These are phyloP conservation scores for Apeira syringaria DNA, from an alignment of 2,888 invertebrate species.

Conservation along the genomic window DNA sequence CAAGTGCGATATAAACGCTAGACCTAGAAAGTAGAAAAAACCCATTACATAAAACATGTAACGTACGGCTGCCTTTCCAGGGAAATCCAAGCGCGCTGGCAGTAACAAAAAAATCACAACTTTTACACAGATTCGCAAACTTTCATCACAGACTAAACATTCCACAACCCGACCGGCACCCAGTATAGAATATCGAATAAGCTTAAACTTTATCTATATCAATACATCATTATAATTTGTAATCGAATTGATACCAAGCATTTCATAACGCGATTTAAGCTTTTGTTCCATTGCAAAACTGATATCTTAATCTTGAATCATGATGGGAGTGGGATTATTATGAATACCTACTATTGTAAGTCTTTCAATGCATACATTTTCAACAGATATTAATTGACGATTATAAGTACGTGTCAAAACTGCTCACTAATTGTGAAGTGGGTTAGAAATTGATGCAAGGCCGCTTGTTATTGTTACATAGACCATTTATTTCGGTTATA, in stretches of 20 bases:
- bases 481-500: conserved; percentile 1
- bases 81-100: too few species aligned
- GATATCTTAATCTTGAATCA: conserved; percentile 14
- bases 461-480: conserved; percentile 9
- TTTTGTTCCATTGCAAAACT: conserved; percentile 6
- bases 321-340: background rate
- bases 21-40: too few species aligned
- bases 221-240: conserved; percentile 1
- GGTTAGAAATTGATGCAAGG: conserved; percentile 22
- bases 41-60: too few species aligned
- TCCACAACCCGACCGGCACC: background rate
- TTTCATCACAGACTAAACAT: too few species aligned
- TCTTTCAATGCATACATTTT: too few species aligned
- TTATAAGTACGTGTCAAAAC: conserved; percentile 13
- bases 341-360: too few species aligned
- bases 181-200: background rate
- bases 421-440: conserved; percentile 17
- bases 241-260: conserved; percentile 5
- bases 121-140: too few species aligned
- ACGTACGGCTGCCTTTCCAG: too few species aligned
- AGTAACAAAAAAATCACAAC: too few species aligned
- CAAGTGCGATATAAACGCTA: too few species aligned
- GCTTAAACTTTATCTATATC: conserved; percentile 1
- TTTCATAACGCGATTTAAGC: conserved; percentile 16
- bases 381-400: background rate